Percentiles rank a stretch among this genome's conserved stretches.
Evolutionary conservation across 2,113 vertebrate species (phyloP).

Genomic region (Brachyistius frenatus): DNA sequence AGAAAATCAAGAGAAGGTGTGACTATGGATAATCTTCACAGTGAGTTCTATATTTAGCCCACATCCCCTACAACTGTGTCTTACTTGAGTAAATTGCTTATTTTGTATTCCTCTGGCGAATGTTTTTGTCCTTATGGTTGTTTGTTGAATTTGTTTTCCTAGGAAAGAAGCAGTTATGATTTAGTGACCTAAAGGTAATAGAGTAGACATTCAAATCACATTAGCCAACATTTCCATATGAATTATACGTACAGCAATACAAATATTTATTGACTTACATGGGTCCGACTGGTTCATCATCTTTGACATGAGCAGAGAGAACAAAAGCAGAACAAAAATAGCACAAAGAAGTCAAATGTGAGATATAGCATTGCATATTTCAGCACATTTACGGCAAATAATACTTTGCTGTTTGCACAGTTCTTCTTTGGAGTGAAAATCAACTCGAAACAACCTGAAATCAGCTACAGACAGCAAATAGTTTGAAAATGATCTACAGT

Average conservation of each 20-base stretch:
- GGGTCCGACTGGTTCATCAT: conserved; percentile 96
- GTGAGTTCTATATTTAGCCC: conserved; percentile 63
- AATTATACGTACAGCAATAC: not conserved
- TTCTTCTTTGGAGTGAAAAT: not conserved
- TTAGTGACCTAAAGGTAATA: conserved; percentile 34
- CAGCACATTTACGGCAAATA: conserved; percentile 15
- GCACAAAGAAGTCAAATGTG: conserved; percentile 58
- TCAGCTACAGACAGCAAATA: not conserved
- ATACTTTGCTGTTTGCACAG: not conserved
- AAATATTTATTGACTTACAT: conserved; percentile 87
- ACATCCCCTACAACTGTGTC: conserved; percentile 56
- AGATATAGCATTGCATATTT: conserved; percentile 29
- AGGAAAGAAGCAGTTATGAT: conserved; percentile 51
- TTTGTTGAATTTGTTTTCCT: conserved; percentile 99
- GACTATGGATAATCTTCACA: conserved; percentile 66
- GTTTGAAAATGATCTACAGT: not conserved
- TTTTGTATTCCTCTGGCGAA: conserved; percentile 99
- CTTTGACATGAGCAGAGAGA: conserved; percentile 75
- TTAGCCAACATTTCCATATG: not conserved
- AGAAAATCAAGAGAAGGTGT: conserved; percentile 68
- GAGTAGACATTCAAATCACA: conserved; percentile 3
- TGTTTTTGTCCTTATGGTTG: conserved; percentile 99
- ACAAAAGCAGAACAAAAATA: conserved; percentile 41
- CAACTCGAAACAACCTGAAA: not conserved
- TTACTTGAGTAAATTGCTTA: conserved; percentile 82